Evolutionary conservation across 2,888 invertebrate species (phyloP), one percentile per base, ranked within the genome.

Genomic region (Cepaea hortensis): DNA sequence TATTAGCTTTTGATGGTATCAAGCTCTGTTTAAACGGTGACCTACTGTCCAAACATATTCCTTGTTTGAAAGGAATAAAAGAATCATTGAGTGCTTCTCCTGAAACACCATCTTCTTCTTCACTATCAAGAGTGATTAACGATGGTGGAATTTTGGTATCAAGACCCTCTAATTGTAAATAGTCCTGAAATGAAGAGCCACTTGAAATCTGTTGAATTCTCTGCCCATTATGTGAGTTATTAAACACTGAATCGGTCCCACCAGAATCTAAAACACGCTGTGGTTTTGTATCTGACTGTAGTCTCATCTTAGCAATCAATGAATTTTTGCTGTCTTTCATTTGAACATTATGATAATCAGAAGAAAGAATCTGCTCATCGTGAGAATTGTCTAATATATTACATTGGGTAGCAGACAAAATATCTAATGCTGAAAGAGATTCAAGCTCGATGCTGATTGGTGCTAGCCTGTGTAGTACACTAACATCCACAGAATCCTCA

Each of bases 31-130:
- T 72, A 55, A 35, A n/a, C 55, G 82, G 82, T 72, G 82, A 72
- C 35, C 20, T 81, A 48, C 50, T 81, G 6, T 82, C 82, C 46
- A 82, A 70, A 61, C n/a, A n/a, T 70, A 82, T 82, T 55, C 82
- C 82, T 13, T 61, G 13, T 82, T 82, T 82, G 46, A 82, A 72
- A 61, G 82, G 82, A 50, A 72, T 50, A 23, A 23, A 82, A 61
- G 82, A 82, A 73, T 82, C 82, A 82, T 82, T 73, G 15, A 61
- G 61, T 23, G 20, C 73, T 6, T 72, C 72, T n/a, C 55, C 82
- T 46, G 3, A 48, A 20, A 68, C 68, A 9, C 6, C 5, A 5
- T 82, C 82, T 23, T 82, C 82, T 55, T 82, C 82, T 73, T 68
- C 81, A 35, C 81, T 81, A 50, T 82, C 82, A 15, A 73, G n/a